Conservation (phyloP, 2,113 vertebrate species). For the Syrmaticus mikado region DNA sequence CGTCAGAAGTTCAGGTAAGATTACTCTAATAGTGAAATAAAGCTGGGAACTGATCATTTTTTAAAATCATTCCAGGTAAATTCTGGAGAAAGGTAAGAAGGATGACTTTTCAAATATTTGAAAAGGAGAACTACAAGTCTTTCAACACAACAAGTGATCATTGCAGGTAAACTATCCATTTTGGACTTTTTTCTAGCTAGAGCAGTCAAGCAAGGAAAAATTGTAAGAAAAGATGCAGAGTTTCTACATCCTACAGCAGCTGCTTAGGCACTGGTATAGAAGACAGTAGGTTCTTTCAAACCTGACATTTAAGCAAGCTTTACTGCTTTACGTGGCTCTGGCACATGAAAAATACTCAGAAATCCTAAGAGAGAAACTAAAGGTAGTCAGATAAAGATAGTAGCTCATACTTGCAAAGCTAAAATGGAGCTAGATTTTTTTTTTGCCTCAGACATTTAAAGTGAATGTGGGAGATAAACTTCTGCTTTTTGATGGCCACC, state of each 20-base stretch:
- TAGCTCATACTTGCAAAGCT: neutral
- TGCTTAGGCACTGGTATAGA: neutral
- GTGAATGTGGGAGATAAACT: neutral
- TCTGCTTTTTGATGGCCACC: neutral
- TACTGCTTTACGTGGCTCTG: neutral
- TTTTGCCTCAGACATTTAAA: neutral
- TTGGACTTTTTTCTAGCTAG: neutral
- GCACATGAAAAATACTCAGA: neutral
- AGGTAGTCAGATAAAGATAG: neutral
- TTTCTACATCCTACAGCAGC: neutral
- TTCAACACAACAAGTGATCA: neutral
- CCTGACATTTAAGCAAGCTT: slow-evolving; percentile 1
- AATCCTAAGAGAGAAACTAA: neutral
- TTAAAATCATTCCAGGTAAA: neutral
- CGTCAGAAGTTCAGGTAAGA: neutral
- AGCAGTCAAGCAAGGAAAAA: neutral
- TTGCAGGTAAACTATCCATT: neutral
- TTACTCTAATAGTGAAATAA: slow-evolving; percentile 10
- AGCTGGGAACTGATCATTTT: neutral
- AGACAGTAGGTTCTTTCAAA: neutral
- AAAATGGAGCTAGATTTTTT: neutral
- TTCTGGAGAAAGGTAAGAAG: rapidly evolving
- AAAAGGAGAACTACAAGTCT: neutral
- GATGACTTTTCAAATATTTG: neutral
- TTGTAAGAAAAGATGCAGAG: neutral